Evolutionary conservation across 1,140 invertebrate genomes (phyloP).

Genomic region (Chrysomallon squamiferum): DNA sequence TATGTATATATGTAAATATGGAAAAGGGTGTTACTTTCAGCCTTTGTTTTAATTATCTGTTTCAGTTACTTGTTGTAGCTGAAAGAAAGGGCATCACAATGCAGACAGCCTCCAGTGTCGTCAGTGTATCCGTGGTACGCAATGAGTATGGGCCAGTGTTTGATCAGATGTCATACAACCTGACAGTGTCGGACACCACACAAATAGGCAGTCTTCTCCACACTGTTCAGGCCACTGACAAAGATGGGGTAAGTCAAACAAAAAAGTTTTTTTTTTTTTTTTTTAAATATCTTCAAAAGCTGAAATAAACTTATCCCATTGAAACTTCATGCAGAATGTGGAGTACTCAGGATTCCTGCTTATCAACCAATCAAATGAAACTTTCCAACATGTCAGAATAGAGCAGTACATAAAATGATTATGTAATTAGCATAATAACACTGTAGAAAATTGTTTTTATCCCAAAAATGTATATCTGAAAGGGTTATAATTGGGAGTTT

Average conservation of each 20-base stretch:
- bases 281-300: not conserved
- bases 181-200: conserved; percentile 29
- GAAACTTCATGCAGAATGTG: too few species aligned
- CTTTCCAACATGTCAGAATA: too few species aligned
- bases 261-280: not conserved
- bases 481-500: too few species aligned
- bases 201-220: conserved; percentile 26
- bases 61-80: not conserved
- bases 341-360: too few species aligned
- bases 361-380: too few species aligned
- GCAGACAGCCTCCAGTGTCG: conserved; percentile 23
- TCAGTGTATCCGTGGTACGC: conserved; percentile 35
- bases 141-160: conserved; percentile 35
- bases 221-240: conserved; percentile 33
- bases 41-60: too few species aligned
- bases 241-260: conserved; percentile 18
- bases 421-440: too few species aligned
- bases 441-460: too few species aligned
- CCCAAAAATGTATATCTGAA: too few species aligned
- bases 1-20: too few species aligned
- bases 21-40: too few species aligned
- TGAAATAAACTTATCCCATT: not conserved
- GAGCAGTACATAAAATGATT: too few species aligned
- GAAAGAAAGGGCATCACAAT: conserved; percentile 14
- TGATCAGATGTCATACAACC: conserved; percentile 11